Conservation (phyloP, 2,888 invertebrate species). For the Laspeyria flexula region DNA sequence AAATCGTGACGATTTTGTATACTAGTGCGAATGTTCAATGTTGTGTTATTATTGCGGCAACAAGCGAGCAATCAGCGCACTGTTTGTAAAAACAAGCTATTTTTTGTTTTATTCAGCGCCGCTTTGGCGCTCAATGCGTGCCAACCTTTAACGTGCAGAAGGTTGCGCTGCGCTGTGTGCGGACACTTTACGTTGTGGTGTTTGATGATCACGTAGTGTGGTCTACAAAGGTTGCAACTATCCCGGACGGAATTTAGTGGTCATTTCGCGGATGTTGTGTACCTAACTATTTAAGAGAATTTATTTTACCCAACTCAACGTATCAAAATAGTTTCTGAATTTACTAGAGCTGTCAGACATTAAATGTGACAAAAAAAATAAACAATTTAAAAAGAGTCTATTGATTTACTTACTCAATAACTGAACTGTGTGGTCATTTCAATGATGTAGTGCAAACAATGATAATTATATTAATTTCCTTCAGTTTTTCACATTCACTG, state of each 20-base stretch:
- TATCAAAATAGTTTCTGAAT: too few species aligned
- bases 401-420: too few species aligned
- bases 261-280: not conserved
- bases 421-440: too few species aligned
- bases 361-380: too few species aligned
- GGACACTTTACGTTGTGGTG: not conserved
- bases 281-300: too few species aligned
- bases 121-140: constrained; percentile 20
- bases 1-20: too few species aligned
- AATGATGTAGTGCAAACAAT: too few species aligned
- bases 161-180: not conserved
- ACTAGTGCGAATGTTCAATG: not conserved
- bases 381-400: too few species aligned
- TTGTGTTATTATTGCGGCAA: constrained; percentile 54
- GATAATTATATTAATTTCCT: too few species aligned
- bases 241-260: not conserved
- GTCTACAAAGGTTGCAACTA: not conserved
- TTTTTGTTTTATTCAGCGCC: constrained; percentile 31
- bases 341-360: too few species aligned
- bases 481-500: too few species aligned
- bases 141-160: constrained; percentile 24
- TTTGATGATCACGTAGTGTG: not conserved
- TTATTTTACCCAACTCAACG: too few species aligned
- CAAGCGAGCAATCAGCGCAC: constrained; percentile 56
- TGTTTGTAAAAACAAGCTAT: constrained; percentile 47